phyloP scores from a whole-genome alignment of 2,113 vertebrate species.

The Danionella cerebrum region DNA sequence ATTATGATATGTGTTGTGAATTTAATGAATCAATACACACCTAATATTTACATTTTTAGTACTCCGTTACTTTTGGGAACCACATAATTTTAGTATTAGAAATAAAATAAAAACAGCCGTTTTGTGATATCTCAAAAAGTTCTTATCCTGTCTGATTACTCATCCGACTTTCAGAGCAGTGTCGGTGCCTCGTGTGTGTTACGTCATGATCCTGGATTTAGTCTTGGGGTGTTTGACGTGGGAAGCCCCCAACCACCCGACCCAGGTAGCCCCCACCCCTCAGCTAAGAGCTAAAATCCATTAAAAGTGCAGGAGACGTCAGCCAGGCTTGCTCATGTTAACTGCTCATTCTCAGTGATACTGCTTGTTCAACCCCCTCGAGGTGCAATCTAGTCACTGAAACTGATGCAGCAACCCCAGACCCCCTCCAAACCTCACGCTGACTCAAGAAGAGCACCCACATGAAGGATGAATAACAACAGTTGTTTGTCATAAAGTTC shows the following conservation, averaged over 20 bases:
- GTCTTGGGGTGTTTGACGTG: slow-evolving; percentile 19
- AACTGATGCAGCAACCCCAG: background rate
- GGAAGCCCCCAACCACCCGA: background rate
- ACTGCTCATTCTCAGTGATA: background rate
- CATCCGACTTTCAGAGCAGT: background rate
- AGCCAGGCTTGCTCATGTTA: slow-evolving; percentile 22
- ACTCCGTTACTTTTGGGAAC: too few relatives aligned
- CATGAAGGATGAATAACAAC: background rate
- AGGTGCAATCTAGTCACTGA: slow-evolving; percentile 28
- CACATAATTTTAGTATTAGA: too few relatives aligned
- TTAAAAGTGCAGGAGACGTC: slow-evolving; percentile 6
- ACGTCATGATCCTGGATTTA: slow-evolving; percentile 23
- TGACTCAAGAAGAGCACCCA: slow-evolving; percentile 3
- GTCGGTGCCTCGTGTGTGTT: slow-evolving; percentile 2
- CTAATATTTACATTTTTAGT: too few relatives aligned
- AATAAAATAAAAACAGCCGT: too few relatives aligned
- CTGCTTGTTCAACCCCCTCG: slow-evolving; percentile 14
- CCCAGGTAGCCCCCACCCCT: background rate
- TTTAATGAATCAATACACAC: too few relatives aligned
- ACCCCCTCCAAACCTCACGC: background rate
- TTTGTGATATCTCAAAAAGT: too few relatives aligned
- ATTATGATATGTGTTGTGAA: too few relatives aligned
- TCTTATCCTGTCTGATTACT: too few relatives aligned
- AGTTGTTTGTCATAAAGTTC: background rate
- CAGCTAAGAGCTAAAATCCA: background rate